A percentile compares a stretch with the other conserved stretches of the same genome.
Conservation (phyloP, 2,888 invertebrate species). For the Drosophila maculinotata region DNA sequence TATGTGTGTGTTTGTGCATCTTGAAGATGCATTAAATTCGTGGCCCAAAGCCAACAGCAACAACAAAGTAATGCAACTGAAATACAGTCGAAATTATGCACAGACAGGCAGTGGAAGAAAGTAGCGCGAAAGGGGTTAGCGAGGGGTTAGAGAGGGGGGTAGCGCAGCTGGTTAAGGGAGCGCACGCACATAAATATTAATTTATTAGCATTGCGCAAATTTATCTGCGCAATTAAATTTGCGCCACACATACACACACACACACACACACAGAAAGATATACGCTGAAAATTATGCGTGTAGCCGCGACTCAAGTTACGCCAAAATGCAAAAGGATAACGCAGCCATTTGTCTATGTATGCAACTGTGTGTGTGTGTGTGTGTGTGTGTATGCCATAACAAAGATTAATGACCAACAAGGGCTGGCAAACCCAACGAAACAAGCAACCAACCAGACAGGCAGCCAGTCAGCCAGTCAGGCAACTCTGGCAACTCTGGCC, state of each 20-base stretch:
- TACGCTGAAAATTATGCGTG: constrained; percentile 53
- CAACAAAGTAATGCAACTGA: constrained; percentile 48
- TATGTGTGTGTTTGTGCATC: constrained; percentile 53
- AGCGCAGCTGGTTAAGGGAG: constrained; percentile 12
- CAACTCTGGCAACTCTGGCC: constrained; percentile 36
- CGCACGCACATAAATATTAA: constrained; percentile 72
- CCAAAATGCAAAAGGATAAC: constrained; percentile 77
- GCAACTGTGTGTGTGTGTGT: constrained; percentile 19
- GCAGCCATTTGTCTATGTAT: constrained; percentile 51
- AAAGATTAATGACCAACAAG: constrained; percentile 82
- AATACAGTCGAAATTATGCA: constrained; percentile 32
- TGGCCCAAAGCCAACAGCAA: constrained; percentile 64
- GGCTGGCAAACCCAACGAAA: constrained; percentile 57
- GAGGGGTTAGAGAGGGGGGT: not conserved
- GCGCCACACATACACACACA: constrained; percentile 30
- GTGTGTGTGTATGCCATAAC: constrained; percentile 72
- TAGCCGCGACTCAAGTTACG: constrained; percentile 75
- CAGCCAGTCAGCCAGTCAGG: constrained; percentile 19
- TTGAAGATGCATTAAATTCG: constrained; percentile 77
- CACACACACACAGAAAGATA: constrained; percentile 13
- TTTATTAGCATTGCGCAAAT: constrained; percentile 77
- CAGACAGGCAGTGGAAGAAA: constrained; percentile 3
- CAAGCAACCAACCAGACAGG: constrained; percentile 16
- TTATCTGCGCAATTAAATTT: constrained; percentile 79
- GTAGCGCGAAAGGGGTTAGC: not conserved